Evolutionary conservation across 2,113 vertebrate species (phyloP).

Genomic region (Atlantisia rogersi): DNA sequence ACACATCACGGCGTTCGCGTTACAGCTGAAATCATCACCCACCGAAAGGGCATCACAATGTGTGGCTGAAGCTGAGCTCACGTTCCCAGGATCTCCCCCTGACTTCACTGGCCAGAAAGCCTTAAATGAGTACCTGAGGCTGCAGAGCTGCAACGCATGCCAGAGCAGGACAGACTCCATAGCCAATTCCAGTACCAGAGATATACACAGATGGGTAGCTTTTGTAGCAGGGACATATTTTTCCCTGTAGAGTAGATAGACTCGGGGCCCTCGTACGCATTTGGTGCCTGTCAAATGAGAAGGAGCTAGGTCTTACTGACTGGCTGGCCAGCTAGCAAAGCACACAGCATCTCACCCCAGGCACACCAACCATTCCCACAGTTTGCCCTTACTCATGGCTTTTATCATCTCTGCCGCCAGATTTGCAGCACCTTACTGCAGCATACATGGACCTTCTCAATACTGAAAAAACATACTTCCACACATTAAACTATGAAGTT

Average conservation of each 20-base stretch:
- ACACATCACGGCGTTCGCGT: background rate
- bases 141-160: background rate
- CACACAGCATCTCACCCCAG: background rate
- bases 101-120: background rate
- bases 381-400: background rate
- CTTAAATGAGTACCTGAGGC: background rate
- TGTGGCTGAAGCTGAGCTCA: background rate
- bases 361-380: background rate
- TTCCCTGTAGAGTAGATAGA: background rate
- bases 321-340: background rate
- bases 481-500: background rate
- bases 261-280: accelerated
- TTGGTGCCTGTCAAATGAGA: background rate
- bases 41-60: background rate
- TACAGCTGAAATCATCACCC: background rate
- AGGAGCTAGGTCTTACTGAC: no score
- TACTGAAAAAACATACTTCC: background rate
- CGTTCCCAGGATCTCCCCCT: background rate
- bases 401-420: background rate
- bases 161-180: background rate
- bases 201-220: background rate
- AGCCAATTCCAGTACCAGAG: background rate
- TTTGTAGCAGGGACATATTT: background rate
- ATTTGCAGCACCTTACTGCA: background rate
- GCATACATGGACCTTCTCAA: background rate